Evolutionary conservation across 2,888 invertebrate genomes (phyloP).

Genomic region (Lagria hirta): DNA sequence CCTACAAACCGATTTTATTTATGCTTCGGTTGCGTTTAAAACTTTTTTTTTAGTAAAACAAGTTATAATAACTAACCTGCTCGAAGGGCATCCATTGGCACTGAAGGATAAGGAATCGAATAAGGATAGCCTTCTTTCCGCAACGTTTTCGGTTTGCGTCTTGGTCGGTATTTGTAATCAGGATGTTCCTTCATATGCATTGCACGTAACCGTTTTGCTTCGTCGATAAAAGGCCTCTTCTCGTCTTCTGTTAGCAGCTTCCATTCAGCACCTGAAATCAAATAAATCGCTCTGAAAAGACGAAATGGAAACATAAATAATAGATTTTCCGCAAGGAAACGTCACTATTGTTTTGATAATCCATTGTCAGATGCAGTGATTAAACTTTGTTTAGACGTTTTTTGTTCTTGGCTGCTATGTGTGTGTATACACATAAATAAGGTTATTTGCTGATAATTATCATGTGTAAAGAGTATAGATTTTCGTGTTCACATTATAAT

Average conservation of each 20-base stretch:
- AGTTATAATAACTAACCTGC: constrained; percentile 66
- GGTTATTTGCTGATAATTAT: too few species aligned
- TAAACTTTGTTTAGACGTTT: too few species aligned
- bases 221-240: constrained; percentile 96
- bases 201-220: constrained; percentile 90
- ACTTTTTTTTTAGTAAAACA: constrained; percentile 1
- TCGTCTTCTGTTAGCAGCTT: constrained; percentile 91
- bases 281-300: constrained; percentile 8
- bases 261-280: constrained; percentile 85
- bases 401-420: too few species aligned
- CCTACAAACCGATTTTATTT: too few species aligned
- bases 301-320: neutral
- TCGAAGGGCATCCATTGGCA: constrained; percentile 84
- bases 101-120: constrained; percentile 89
- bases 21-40: too few species aligned
- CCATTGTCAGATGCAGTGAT: too few species aligned
- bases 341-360: too few species aligned
- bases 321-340: neutral
- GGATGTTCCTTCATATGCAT: constrained; percentile 96
- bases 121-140: constrained; percentile 91
- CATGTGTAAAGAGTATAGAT: too few species aligned
- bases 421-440: too few species aligned
- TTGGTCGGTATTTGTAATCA: constrained; percentile 90
- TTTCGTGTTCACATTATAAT: too few species aligned
- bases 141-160: constrained; percentile 85